Base-by-base conservation (phyloP, 2,888 invertebrate species). In the Drosophila tanythrix region DNA sequence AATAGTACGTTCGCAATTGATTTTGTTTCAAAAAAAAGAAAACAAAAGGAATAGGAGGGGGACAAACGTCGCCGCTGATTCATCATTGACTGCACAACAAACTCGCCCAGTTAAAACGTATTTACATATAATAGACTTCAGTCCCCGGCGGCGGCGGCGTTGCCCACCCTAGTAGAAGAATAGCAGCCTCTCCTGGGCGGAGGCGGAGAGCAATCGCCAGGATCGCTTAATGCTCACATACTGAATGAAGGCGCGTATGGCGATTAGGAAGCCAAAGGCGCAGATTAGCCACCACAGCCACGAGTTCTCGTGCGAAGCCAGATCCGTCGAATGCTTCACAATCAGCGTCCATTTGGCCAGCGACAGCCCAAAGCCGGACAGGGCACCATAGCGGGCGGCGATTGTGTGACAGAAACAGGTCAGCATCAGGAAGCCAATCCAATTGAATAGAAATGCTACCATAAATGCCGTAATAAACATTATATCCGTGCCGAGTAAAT, bases 361-460 rank as follows among this genome's bases (percentile, higher is more conserved):
- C 8, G 98, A 98, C 21, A 98, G 94, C 2, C 98, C 98, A 92
- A 98, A 98, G 64, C 98, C 98, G 52, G 98, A 97, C 57, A 98
- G 94, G 2, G 98, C 98, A 33, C 98, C 98, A 93, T 98, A 98
- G 85, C 98, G 95, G 36, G 97, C 97, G 46, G 98, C 98, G 89
- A 98, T 97, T 59, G 98, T 98, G 93, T 98, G 98, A 91, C 98
- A 98, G 94, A 98, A 97, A 91, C 98, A 98, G 95, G 98, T 97
- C 83, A 98, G 94, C 91, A 98, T 94, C 83, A 98, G 94, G 93
- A 98, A 98, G 18, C 98, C 98, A 92, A 98, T 92, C 98, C 98
- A 98, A 94, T 98, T 98, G 94, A 98, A 98, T 57, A 98, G 95
- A 94, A 98, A 98, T 85, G 98, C 97, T 93, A 98, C 98, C 97